These are phyloP conservation scores for Bedellia somnulentella DNA, from an alignment of 2,888 invertebrate species.

Conservation along the genomic window DNA sequence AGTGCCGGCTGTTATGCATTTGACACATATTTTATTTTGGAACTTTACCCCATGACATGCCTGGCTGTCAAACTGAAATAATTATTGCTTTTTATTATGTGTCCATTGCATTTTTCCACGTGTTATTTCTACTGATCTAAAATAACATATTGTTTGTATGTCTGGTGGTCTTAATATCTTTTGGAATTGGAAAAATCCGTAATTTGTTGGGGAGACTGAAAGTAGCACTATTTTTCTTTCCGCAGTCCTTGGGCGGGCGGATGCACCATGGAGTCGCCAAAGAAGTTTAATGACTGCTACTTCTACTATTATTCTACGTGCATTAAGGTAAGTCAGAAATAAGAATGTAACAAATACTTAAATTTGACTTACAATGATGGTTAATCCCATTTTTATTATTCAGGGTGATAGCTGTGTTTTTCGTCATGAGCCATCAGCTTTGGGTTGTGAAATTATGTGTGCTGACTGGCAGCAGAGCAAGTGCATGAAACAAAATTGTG, in stretches of 20 bases:
- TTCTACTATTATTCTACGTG: constrained; percentile 88
- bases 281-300: constrained; percentile 84
- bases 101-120: too few species aligned
- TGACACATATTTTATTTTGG: constrained; percentile 24
- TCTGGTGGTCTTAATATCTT: too few species aligned
- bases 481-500: constrained; percentile 77
- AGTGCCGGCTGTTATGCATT: constrained; percentile 11
- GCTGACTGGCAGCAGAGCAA: constrained; percentile 80
- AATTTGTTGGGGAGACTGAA: too few species aligned
- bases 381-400: constrained; percentile 12
- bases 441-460: constrained; percentile 82
- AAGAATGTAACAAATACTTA: constrained; percentile 4
- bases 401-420: constrained; percentile 81
- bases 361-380: not conserved
- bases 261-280: constrained; percentile 72
- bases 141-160: too few species aligned
- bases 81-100: too few species aligned
- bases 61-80: constrained; percentile 48
- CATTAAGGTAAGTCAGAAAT: constrained; percentile 66
- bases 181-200: too few species aligned
- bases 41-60: constrained; percentile 41
- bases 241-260: too few species aligned
- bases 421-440: constrained; percentile 81
- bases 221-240: too few species aligned
- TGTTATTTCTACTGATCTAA: too few species aligned